These are phyloP conservation scores for Tipula vernalis DNA, from an alignment of 2,888 invertebrate genomes.

Conservation along the genomic window DNA sequence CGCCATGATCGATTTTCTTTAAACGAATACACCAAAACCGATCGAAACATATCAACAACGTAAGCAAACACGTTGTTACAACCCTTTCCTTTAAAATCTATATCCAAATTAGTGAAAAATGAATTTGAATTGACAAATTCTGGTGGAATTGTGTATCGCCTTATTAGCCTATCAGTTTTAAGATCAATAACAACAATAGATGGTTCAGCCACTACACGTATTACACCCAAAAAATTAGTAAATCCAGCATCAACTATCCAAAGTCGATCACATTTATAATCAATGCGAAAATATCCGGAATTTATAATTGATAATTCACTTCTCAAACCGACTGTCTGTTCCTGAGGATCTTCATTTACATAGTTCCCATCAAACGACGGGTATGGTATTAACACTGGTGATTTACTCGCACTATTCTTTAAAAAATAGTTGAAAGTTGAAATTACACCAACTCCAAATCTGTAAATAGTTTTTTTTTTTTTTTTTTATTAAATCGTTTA, in stretches of 20 bases:
- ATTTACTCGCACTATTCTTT: conserved; percentile 42
- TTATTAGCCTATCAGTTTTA: conserved; percentile 58
- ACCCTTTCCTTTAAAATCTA: neutral
- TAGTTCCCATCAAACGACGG: conserved; percentile 63
- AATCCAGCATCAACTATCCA: conserved; percentile 75
- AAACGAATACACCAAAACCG: neutral
- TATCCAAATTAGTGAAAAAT: neutral
- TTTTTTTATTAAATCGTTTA: neutral
- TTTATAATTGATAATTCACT: conserved; percentile 53
- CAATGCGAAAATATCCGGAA: conserved; percentile 59
- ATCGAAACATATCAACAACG: neutral
- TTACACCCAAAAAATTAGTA: conserved; percentile 55
- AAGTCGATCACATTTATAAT: conserved; percentile 57
- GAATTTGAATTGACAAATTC: conserved; percentile 17
- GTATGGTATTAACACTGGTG: conserved; percentile 60
- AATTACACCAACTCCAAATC: conserved; percentile 58
- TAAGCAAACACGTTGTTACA: neutral
- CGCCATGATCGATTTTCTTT: neutral
- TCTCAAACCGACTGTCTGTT: conserved; percentile 27
- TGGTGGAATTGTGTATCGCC: conserved; percentile 54
- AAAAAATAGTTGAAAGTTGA: conserved; percentile 56
- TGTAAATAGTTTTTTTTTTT: conserved; percentile 18
- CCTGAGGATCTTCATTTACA: neutral
- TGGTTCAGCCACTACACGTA: conserved; percentile 49
- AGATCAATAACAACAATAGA: conserved; percentile 60